Conservation (phyloP, 2,888 invertebrate genomes). For the Dryadula phaetusa region DNA sequence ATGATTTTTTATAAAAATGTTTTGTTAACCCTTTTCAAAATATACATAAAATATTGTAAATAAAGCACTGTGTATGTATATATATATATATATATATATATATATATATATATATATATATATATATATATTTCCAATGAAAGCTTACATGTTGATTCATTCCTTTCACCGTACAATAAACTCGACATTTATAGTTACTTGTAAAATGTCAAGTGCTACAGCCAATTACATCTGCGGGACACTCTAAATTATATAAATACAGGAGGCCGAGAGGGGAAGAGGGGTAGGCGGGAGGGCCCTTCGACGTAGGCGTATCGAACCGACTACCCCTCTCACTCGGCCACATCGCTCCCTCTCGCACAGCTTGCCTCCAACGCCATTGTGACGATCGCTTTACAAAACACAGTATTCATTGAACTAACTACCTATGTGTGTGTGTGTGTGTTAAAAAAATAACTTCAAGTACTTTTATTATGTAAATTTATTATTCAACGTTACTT, state of each 20-base stretch:
- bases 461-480: background rate
- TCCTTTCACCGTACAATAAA: background rate
- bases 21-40: no score
- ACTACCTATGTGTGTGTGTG: background rate
- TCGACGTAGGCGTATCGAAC: constrained; percentile 67
- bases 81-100: no score
- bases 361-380: constrained; percentile 41
- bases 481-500: no score
- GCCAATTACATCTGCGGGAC: constrained; percentile 43
- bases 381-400: constrained; percentile 48
- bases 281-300: constrained; percentile 59
- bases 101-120: no score
- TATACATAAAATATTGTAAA: no score
- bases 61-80: no score
- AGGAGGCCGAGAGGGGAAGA: constrained; percentile 55
- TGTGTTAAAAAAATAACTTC: constrained; percentile 1
- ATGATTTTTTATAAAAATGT: no score
- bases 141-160: background rate
- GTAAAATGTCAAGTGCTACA: constrained; percentile 30
- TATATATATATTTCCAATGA: background rate
- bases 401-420: constrained; percentile 43
- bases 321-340: constrained; percentile 55
- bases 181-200: constrained; percentile 1
- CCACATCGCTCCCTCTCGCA: constrained; percentile 51
- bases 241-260: constrained; percentile 63